These are phyloP conservation scores for Orthonyx spaldingii DNA, from an alignment of 2,113 vertebrate genomes.

Conservation along the genomic window DNA sequence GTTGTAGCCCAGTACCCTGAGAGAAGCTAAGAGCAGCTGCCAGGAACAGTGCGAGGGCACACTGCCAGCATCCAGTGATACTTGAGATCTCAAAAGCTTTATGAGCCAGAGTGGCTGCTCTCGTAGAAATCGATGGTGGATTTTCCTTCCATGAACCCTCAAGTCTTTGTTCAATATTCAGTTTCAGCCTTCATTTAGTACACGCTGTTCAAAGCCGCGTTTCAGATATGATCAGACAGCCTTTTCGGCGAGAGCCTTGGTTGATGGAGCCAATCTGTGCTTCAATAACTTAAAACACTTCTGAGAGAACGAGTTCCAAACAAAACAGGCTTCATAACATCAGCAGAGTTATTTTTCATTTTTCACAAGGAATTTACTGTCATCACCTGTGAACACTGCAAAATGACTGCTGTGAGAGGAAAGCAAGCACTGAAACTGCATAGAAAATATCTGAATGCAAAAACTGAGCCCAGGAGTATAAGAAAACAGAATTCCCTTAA, in stretches of 20 bases:
- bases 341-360: not conserved
- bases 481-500: not conserved
- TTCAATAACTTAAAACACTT: not conserved
- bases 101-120: not conserved
- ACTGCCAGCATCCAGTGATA: not conserved
- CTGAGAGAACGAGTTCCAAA: not conserved
- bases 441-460: not conserved
- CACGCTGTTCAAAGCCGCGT: not conserved
- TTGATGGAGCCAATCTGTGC: not conserved
- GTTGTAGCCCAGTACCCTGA: not conserved
- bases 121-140: not conserved
- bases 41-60: not conserved
- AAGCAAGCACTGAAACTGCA: not conserved
- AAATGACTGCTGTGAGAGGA: not conserved
- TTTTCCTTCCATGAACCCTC: not conserved
- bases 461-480: not conserved
- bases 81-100: not conserved
- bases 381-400: not conserved
- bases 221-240: not conserved
- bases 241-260: not conserved
- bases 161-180: not conserved
- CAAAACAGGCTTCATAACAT: not conserved
- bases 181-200: not conserved
- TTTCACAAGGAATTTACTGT: not conserved
- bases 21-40: not conserved